These are phyloP conservation scores for Caenorhabditis angaria DNA, from an alignment of 2,888 invertebrate species.

Conservation along the genomic window DNA sequence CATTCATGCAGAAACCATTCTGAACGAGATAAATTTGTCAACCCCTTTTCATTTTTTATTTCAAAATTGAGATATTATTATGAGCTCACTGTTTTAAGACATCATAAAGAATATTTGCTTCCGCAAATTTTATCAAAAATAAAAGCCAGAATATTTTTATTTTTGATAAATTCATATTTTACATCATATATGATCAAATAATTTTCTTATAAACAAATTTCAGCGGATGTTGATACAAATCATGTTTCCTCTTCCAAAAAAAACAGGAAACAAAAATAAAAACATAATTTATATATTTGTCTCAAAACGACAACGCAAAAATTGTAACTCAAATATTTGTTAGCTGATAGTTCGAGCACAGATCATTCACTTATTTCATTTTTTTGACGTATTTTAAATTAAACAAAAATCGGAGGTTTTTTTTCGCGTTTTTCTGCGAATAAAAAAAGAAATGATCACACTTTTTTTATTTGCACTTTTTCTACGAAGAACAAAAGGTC, in stretches of 20 bases:
- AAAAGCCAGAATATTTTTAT: too few species aligned
- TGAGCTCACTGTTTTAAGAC: neutral
- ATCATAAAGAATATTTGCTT: neutral
- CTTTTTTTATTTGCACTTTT: neutral
- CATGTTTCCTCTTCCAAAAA: neutral
- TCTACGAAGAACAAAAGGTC: neutral
- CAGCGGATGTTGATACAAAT: neutral
- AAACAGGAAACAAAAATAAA: neutral
- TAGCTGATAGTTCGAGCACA: conserved; percentile 19
- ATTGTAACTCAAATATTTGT: neutral
- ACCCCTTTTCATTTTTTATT: neutral
- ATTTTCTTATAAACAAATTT: too few species aligned
- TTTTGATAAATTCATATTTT: too few species aligned
- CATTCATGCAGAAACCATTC: neutral
- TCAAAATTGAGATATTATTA: neutral
- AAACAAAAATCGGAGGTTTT: conserved; percentile 34
- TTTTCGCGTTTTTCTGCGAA: neutral
- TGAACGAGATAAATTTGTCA: neutral
- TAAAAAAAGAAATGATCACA: neutral
- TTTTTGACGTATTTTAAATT: conserved; percentile 43
- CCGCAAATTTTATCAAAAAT: neutral
- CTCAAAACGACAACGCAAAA: neutral
- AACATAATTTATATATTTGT: neutral
- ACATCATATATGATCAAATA: too few species aligned
- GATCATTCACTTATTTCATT: conserved; percentile 33